Base-by-base conservation (phyloP, 2,113 vertebrate species). In the Silurus asotus region DNA sequence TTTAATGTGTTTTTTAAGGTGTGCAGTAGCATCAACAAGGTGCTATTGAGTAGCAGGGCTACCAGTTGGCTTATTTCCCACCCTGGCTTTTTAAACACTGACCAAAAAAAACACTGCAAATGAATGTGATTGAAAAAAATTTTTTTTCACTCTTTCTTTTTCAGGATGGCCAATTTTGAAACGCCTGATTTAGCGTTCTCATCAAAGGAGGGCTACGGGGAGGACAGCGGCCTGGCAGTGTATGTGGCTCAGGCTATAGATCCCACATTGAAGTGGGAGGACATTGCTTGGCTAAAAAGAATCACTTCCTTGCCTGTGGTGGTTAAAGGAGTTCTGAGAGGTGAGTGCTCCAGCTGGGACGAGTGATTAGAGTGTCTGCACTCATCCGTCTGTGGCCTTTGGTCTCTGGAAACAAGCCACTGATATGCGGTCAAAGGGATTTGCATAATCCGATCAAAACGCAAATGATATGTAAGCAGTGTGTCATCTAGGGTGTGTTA, bases 141-240 rank as follows among this genome's bases (percentile, higher is more conserved):
- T 55, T 84, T 81, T 74, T 84, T 79, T 15, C 67, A 70, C 83
- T 79, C 59, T 87, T 85, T 69, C 64, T 87, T 85, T 85, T 81
- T 53, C 84, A 99, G 98, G 65, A 93, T 99, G 95, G 96, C 97
- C 82, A 99, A 99, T 92, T 99, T 99, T 86, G 93, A 96, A 20
- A 94, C 93, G 77, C 94, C 90, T 0, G 93, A 96, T 56, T 91
- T 98, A 94, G 93, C 96, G 0, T 98, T 99, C 93, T 96, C 96
- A 76, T 92, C 94, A 0, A 93, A 93, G 76, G 94, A 96, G 87
- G 93, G 88, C 90, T 97, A 97, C 5, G 97, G 97, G 2, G 94
- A 95, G 0, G 93, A 97, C 84, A 99, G 96, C 3, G 97, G 96
- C 20, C 92, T 99, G 93, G 97, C 98, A 0, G 94, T 96, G 4